Conservation (phyloP, 2,113 vertebrate species). For the Rissa tridactyla region DNA sequence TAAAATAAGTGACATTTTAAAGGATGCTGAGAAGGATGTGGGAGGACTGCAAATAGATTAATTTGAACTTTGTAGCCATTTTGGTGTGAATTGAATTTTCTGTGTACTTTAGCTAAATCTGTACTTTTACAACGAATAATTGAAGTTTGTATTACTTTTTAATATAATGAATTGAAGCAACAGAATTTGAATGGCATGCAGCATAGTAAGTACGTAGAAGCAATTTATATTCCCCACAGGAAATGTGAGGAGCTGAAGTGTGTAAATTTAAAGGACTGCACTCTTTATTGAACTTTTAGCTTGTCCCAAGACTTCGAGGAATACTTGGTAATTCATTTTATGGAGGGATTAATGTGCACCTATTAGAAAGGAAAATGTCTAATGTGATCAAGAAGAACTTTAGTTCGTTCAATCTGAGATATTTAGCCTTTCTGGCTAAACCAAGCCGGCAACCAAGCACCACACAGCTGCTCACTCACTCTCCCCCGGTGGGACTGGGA, state of each 20-base stretch:
- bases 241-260: neutral
- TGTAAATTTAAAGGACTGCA: neutral
- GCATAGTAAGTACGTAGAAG: neutral
- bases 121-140: neutral
- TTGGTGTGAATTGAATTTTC: neutral
- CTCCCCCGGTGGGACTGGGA: neutral
- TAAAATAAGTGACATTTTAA: conserved; percentile 9
- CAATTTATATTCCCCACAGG: conserved; percentile 21
- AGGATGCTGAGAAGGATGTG: neutral
- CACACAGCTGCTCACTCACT: neutral
- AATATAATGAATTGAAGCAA: conserved; percentile 14
- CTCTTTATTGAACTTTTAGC: neutral
- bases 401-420: neutral
- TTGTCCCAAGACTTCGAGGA: neutral
- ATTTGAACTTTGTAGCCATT: neutral
- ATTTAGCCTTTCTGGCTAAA: neutral
- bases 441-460: neutral
- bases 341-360: neutral
- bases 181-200: neutral
- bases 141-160: conserved; percentile 13
- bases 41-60: neutral
- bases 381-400: neutral
- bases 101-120: conserved; percentile 4
- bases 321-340: neutral
- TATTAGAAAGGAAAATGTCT: neutral